Conservation (phyloP, 2,888 invertebrate genomes). For the Leptarthrus brevirostris region DNA sequence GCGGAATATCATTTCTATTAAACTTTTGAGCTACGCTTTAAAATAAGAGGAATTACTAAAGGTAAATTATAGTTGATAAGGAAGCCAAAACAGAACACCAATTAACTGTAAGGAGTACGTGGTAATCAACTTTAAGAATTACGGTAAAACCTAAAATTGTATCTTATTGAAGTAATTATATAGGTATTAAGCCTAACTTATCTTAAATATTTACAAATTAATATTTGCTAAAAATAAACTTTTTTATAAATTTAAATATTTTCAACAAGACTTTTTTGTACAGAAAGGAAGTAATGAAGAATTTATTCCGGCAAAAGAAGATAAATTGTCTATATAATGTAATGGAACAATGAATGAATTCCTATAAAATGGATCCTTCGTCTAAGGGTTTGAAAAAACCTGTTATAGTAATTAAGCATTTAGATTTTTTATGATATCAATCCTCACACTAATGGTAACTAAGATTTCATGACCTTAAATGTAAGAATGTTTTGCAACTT, state of each 20-base stretch:
- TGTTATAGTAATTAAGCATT: no score
- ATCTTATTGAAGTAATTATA: background rate
- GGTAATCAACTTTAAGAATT: background rate
- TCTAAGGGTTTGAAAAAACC: no score
- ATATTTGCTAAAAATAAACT: background rate
- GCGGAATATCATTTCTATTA: no score
- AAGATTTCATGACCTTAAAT: background rate
- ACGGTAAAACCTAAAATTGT: background rate
- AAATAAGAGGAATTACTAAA: no score
- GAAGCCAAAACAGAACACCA: conserved; percentile 33
- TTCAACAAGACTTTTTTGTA: background rate
- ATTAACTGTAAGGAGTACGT: conserved; percentile 11
- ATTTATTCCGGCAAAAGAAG: no score
- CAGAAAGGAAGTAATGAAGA: background rate
- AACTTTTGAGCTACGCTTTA: no score
- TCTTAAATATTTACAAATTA: background rate
- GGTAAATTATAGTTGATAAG: background rate
- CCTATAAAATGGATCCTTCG: no score
- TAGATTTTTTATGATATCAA: no score
- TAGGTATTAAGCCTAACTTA: background rate
- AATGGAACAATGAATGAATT: no score
- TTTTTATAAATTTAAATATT: background rate
- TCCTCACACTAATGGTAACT: background rate
- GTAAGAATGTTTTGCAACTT: background rate
- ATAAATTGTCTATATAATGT: no score